Base-by-base conservation (phyloP, 1,140 invertebrate genomes). In the Drosophila kepulauana region DNA sequence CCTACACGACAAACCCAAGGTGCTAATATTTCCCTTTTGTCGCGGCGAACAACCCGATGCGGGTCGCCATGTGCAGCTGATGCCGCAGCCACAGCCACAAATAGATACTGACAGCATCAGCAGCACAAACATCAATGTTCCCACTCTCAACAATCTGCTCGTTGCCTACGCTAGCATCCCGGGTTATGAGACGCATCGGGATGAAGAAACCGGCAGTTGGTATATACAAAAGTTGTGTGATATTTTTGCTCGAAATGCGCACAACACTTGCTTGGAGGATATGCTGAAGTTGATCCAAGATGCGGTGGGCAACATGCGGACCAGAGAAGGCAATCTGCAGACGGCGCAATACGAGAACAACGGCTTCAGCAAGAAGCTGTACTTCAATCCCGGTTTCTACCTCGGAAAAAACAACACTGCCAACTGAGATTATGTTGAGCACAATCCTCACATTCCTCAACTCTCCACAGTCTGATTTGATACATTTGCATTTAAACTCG, bases 21-120 rank as follows among this genome's bases (percentile, higher is more conserved):
- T 97, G 71, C 96, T 97, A 77, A 95, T 97, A 41, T 96, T 96
- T 82, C 96, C 97, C 91, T 94, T 95, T 48, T 97, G 96, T 92
- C 94, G 93, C 6, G 93, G 93, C 6, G 49, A 82, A 10, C 33
- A 45, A 5, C 54, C 74, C 1, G 93, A 93, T 73, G 61, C 52
- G 43, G 93, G 93, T 0, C 51, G 92, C 0, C 46, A 76, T 8
- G 6, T 33, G 6, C 7, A 7, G 33, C 33, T 7, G 5, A 33
- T 33, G 4, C 8, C 33, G 2, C 20, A 25, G 2, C 28, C 10
- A 1, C 20, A 25, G 2, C 28, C 10, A 1, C 7, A 33, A 8
- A 8, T 70, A 1, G 58, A 88, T 66, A 79, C 73, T 15, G 79
- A 91, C 43, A 62, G 69, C 25, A 25, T 59, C 4, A 62, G 69